phyloP scores from a whole-genome alignment of 2,888 invertebrate species.

The Campoletis raptor region DNA sequence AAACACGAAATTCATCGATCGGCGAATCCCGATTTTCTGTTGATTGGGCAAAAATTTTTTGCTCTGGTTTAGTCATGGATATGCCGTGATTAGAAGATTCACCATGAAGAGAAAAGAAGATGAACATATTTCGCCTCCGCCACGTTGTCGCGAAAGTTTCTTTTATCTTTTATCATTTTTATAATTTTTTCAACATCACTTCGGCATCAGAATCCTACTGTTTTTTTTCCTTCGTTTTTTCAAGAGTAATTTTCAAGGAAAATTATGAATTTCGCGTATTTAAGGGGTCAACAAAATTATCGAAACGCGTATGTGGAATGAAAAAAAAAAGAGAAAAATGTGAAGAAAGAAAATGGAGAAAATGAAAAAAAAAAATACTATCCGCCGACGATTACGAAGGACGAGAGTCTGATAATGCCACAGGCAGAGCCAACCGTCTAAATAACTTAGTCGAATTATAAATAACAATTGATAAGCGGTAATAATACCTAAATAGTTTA shows the following conservation, averaged over 20 bases:
- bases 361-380: conserved; percentile 19
- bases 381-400: conserved; percentile 45
- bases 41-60: conserved; percentile 58
- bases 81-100: conserved; percentile 40
- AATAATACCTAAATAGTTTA: conserved; percentile 64
- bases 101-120: neutral
- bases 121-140: neutral
- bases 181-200: conserved; percentile 4
- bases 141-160: neutral
- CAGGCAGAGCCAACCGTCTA: conserved; percentile 67
- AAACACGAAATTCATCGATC: conserved; percentile 30
- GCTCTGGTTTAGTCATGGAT: conserved; percentile 42
- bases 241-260: conserved; percentile 62
- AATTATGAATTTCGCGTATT: conserved; percentile 38
- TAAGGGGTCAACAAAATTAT: conserved; percentile 45
- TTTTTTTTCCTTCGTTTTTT: conserved; percentile 37
- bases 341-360: conserved; percentile 20
- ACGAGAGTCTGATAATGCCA: conserved; percentile 58
- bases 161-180: conserved; percentile 36
- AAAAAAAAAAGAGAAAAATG: conserved; percentile 52
- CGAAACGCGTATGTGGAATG: conserved; percentile 18
- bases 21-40: conserved; percentile 34
- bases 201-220: neutral
- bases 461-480: conserved; percentile 65
- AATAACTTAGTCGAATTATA: conserved; percentile 72